Conservation (phyloP, 64 coral and sea anemone genomes). For the Acropora yongei region DNA sequence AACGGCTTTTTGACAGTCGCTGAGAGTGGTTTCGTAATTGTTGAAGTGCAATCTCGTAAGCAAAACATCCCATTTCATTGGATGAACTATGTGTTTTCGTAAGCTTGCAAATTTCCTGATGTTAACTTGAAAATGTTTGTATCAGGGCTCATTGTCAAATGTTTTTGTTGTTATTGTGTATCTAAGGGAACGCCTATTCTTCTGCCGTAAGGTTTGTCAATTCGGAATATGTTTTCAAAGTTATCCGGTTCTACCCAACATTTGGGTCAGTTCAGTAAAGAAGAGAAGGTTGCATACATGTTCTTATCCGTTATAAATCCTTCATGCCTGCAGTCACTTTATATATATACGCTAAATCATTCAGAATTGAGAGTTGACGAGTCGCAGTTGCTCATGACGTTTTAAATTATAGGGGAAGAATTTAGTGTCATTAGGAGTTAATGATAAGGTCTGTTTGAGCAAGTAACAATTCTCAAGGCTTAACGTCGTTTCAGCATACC, state of each 20-base stretch:
- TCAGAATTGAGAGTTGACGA: too few species aligned
- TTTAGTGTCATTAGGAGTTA: too few species aligned
- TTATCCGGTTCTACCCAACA: not conserved
- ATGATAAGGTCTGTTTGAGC: too few species aligned
- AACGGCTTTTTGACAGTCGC: not conserved
- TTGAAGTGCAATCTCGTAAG: too few species aligned
- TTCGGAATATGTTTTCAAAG: not conserved
- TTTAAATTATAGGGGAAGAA: too few species aligned
- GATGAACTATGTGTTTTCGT: not conserved
- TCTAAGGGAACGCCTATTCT: not conserved
- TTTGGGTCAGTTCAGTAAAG: not conserved
- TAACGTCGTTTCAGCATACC: not conserved
- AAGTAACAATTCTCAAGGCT: too few species aligned
- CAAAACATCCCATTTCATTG: too few species aligned
- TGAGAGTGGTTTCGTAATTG: too few species aligned
- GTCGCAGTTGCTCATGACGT: too few species aligned
- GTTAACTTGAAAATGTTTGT: not conserved
- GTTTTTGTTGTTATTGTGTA: not conserved
- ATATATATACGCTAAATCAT: too few species aligned
- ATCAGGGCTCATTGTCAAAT: not conserved
- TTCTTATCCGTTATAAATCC: conserved; percentile 8
- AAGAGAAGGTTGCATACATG: conserved; percentile 6
- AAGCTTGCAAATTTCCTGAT: not conserved
- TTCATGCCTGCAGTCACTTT: not conserved
- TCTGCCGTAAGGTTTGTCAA: not conserved